Conservation (phyloP, 2,797 vertebrate genomes). For the Platyrinchus mystaceus region DNA sequence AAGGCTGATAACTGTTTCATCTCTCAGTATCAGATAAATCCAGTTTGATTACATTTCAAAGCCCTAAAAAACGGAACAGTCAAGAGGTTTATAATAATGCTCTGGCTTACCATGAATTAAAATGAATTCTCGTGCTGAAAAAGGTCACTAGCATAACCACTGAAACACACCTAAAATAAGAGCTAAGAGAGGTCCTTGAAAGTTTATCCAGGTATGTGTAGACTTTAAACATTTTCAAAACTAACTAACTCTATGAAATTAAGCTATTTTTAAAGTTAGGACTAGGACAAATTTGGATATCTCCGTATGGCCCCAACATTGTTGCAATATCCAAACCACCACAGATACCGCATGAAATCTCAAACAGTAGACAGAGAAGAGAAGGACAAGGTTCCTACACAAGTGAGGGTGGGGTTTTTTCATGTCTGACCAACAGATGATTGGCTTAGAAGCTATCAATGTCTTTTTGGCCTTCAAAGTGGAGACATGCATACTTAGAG, state of each 20-base stretch:
- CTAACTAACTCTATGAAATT: neutral
- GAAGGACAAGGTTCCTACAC: neutral
- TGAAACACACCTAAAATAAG: neutral
- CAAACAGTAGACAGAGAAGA: neutral
- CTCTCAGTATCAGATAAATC: constrained; percentile 12
- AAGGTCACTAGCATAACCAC: neutral
- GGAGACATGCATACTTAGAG: constrained; percentile 9
- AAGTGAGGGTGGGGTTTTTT: neutral
- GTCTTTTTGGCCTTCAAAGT: constrained; percentile 4
- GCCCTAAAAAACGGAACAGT: neutral
- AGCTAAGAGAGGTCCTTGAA: neutral
- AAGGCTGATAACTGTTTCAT: constrained; percentile 20
- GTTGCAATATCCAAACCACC: neutral
- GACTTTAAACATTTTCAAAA: neutral
- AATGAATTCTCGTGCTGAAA: neutral
- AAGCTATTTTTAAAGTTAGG: neutral
- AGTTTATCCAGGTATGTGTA: neutral
- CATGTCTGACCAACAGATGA: neutral
- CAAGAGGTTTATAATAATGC: constrained; percentile 4
- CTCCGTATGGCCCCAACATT: neutral
- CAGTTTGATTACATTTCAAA: constrained; percentile 46
- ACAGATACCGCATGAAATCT: neutral
- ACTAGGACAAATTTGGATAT: neutral
- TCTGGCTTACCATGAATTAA: constrained; percentile 23
- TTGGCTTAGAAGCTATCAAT: neutral